phyloP scores from a whole-genome alignment of 2,797 vertebrate genomes.

The Siniperca obscura region DNA sequence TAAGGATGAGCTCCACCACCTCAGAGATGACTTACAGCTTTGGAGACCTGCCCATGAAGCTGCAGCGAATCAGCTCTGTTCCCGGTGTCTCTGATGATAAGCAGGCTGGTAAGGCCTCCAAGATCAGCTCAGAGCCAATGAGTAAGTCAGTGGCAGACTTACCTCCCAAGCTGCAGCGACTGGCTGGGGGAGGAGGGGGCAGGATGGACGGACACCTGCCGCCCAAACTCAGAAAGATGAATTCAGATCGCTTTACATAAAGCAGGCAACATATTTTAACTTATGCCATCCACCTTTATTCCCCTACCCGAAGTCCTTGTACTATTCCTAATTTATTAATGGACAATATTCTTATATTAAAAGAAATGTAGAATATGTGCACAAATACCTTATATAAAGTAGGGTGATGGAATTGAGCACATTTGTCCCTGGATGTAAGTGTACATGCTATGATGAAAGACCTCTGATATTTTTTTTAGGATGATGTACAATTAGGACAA shows the following conservation, averaged over 20 bases:
- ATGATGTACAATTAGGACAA: constrained; percentile 88
- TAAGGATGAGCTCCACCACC: constrained; percentile 98
- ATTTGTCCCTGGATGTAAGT: constrained; percentile 83
- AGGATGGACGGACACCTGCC: constrained; percentile 97
- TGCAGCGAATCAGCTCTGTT: constrained; percentile 98
- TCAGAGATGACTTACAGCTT: constrained; percentile 99
- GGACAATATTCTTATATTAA: constrained; percentile 83
- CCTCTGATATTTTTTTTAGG: constrained; percentile 81
- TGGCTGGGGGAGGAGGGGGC: constrained; percentile 89
- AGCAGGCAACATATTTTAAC: constrained; percentile 71
- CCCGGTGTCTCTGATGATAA: constrained; percentile 97
- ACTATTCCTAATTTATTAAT: constrained; percentile 81
- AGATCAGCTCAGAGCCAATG: constrained; percentile 93
- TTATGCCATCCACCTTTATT: constrained; percentile 58
- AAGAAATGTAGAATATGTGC: constrained; percentile 80
- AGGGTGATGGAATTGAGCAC: constrained; percentile 82
- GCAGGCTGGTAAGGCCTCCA: constrained; percentile 90
- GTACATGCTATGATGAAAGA: constrained; percentile 83
- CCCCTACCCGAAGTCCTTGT: constrained; percentile 69
- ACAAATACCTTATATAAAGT: constrained; percentile 80
- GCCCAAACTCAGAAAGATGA: constrained; percentile 99
- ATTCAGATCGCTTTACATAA: constrained; percentile 98
- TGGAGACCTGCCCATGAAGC: constrained; percentile 97
- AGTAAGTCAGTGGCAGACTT: constrained; percentile 98
- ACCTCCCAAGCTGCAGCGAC: constrained; percentile 97